Evolutionary conservation across 2,888 invertebrate genomes (phyloP).

Genomic region (Synergus gifuensis): DNA sequence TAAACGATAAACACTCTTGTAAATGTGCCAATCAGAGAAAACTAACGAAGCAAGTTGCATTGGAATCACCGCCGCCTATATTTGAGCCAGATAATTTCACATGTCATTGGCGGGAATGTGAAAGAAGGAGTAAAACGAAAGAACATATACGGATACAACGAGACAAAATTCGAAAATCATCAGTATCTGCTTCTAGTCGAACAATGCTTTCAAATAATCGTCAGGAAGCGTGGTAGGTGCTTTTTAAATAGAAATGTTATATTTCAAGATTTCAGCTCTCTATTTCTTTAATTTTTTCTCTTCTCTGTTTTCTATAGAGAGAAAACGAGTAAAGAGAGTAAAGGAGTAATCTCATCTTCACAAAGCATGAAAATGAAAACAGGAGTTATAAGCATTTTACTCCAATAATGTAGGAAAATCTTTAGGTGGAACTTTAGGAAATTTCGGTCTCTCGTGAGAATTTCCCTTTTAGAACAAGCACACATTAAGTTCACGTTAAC

Average conservation of each 20-base stretch:
- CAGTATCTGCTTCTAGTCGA: constrained; percentile 78
- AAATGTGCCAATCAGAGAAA: constrained; percentile 83
- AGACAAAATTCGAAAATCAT: constrained; percentile 79
- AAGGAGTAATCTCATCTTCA: too few relatives aligned
- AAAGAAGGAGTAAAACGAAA: constrained; percentile 66
- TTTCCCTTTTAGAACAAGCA: too few relatives aligned
- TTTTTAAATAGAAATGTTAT: constrained; percentile 2
- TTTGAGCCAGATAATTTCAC: constrained; percentile 67
- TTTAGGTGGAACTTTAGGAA: too few relatives aligned
- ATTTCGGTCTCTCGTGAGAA: too few relatives aligned
- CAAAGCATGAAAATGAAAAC: too few relatives aligned
- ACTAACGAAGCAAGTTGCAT: constrained; percentile 85
- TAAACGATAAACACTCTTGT: constrained; percentile 66
- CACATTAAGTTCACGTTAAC: too few relatives aligned
- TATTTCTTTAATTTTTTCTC: too few relatives aligned
- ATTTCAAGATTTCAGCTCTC: neutral
- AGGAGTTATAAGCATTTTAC: too few relatives aligned
- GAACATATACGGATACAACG: constrained; percentile 78
- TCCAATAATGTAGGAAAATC: too few relatives aligned
- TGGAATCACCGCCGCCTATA: constrained; percentile 82
- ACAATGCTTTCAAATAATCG: constrained; percentile 77
- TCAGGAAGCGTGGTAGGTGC: constrained; percentile 68
- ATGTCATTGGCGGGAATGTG: constrained; percentile 65
- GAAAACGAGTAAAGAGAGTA: too few relatives aligned
- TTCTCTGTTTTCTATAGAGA: too few relatives aligned